Evolutionary conservation across 1,140 invertebrate species (phyloP).

Genomic region (Piezodorus guildinii): DNA sequence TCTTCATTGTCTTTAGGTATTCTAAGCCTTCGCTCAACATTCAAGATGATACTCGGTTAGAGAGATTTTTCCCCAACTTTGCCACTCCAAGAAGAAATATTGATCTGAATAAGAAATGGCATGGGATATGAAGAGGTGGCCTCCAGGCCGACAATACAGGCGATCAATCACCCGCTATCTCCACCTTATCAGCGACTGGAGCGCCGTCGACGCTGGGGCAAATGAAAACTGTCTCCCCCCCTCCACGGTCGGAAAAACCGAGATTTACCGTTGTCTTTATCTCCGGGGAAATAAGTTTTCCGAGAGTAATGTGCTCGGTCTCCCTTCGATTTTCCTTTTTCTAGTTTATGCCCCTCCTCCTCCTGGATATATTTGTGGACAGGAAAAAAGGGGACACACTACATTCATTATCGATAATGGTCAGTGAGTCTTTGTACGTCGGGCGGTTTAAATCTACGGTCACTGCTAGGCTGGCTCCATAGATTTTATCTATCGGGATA

Average conservation of each 20-base stretch:
- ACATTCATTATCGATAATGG: slow-evolving; percentile 15
- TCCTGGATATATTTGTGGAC: slow-evolving; percentile 8
- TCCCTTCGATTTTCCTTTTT: slow-evolving; percentile 13
- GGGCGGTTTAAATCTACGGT: no score
- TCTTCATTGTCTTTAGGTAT: no score
- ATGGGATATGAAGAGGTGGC: no score
- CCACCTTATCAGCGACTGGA: slow-evolving; percentile 2
- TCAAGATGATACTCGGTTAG: no score
- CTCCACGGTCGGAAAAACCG: slow-evolving; percentile 2
- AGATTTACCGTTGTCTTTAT: slow-evolving; percentile 15
- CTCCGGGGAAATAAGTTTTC: slow-evolving; percentile 8
- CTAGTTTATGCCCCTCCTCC: slow-evolving; percentile 7
- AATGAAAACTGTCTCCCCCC: neutral
- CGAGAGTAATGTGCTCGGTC: slow-evolving; percentile 3
- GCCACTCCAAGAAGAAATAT: no score
- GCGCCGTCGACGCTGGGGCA: neutral
- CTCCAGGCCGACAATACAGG: slow-evolving; percentile 2
- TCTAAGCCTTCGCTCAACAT: no score
- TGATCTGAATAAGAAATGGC: no score
- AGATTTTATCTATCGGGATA: no score
- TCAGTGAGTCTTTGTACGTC: neutral
- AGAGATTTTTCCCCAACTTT: no score
- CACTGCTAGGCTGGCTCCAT: no score
- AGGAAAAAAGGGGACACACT: neutral
- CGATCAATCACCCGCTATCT: neutral